Conservation (phyloP, 2,888 invertebrate species). For the Diploptera punctata region DNA sequence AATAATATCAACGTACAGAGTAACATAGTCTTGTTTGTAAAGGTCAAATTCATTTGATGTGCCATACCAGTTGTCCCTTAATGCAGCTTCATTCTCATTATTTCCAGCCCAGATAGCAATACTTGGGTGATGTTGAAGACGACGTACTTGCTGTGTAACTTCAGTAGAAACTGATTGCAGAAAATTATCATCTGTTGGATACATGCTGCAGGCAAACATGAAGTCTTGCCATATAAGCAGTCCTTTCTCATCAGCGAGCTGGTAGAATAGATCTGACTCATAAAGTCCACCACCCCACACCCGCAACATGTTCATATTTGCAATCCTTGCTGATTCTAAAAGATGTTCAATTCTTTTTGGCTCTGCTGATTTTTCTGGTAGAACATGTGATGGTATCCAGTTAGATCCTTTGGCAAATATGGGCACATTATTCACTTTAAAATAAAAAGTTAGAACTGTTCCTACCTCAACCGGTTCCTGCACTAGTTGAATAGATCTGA, state of each 20-base stretch:
- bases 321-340: constrained; percentile 71
- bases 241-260: constrained; percentile 84
- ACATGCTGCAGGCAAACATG: constrained; percentile 96
- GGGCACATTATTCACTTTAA: constrained; percentile 82
- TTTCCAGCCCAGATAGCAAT: constrained; percentile 93
- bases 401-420: constrained; percentile 97
- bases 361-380: constrained; percentile 75
- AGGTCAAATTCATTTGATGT: constrained; percentile 59
- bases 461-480: constrained; percentile 65
- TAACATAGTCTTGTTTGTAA: constrained; percentile 68
- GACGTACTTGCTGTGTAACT: constrained; percentile 78
- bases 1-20: constrained; percentile 80
- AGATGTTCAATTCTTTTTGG: constrained; percentile 65
- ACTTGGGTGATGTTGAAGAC: constrained; percentile 86
- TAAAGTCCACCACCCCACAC: constrained; percentile 99
- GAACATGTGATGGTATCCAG: constrained; percentile 87
- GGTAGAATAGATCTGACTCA: constrained; percentile 89
- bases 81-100: constrained; percentile 94
- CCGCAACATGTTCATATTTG: constrained; percentile 92
- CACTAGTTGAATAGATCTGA: constrained; percentile 83
- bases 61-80: constrained; percentile 76
- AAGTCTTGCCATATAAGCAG: constrained; percentile 98
- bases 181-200: constrained; percentile 78
- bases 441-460: constrained; percentile 80
- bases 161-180: constrained; percentile 76